Conservation (phyloP, 1,140 invertebrate species). For the Drosophila bocqueti region DNA sequence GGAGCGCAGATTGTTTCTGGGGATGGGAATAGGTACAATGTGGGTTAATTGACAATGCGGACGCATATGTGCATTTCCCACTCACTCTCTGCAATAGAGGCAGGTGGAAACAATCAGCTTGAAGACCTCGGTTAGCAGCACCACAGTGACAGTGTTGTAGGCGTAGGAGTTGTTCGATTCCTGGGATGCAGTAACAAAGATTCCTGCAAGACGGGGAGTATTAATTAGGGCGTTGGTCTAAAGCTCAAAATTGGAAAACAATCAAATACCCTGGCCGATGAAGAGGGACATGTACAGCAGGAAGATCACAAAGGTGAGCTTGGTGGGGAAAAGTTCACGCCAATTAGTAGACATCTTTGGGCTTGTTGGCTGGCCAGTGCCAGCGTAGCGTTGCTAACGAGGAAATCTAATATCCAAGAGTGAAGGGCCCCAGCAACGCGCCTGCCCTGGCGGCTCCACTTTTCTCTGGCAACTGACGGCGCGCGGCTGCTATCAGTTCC, state of each 20-base stretch:
- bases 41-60: conserved; percentile 68
- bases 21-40: conserved; percentile 71
- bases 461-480: conserved; percentile 2
- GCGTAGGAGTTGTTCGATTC: conserved; percentile 91
- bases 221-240: conserved; percentile 15
- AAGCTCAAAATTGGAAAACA: not conserved
- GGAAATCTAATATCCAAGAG: not conserved
- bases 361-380: conserved; percentile 27
- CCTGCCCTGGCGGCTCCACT: conserved; percentile 5
- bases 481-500: conserved; percentile 46
- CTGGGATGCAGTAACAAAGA: conserved; percentile 96
- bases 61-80: not conserved
- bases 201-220: conserved; percentile 87
- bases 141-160: conserved; percentile 95
- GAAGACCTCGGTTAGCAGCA: conserved; percentile 94
- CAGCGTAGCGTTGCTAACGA: conserved; percentile 41
- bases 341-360: conserved; percentile 86
- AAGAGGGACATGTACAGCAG: conserved; percentile 93
- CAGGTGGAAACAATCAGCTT: conserved; percentile 91
- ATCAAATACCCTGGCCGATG: conserved; percentile 90
- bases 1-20: conserved; percentile 84
- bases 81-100: conserved; percentile 91
- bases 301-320: conserved; percentile 92
- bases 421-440: conserved; percentile 4
- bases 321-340: conserved; percentile 92